Evolutionary conservation across 2,113 vertebrate species (phyloP).

Genomic region (Spea multiplicata): DNA sequence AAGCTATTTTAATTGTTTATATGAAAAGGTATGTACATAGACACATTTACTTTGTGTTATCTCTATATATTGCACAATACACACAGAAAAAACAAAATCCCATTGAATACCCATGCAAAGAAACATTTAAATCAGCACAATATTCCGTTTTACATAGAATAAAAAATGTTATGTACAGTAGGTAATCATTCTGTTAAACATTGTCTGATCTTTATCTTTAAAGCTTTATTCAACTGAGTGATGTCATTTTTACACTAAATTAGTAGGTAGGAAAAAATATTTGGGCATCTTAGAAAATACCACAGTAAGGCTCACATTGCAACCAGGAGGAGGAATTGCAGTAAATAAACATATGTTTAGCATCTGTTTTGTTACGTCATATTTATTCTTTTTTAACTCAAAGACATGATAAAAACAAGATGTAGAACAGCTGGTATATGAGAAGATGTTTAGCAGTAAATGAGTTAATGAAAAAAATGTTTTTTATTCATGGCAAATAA

Average conservation of each 20-base stretch:
- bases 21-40: background rate
- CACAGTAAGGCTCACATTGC: background rate
- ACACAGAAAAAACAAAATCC: conserved; percentile 22
- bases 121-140: conserved; percentile 21
- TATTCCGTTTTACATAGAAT: too few relatives aligned
- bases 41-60: conserved; percentile 12
- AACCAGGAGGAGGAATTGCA: background rate
- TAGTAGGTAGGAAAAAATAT: background rate
- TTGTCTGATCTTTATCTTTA: too few relatives aligned
- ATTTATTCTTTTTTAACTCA: too few relatives aligned
- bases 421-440: too few relatives aligned
- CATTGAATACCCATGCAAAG: conserved; percentile 17
- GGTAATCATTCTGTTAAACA: too few relatives aligned
- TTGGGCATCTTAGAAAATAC: too few relatives aligned
- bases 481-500: too few relatives aligned
- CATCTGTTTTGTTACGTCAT: conserved; percentile 10
- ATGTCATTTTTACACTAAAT: conserved; percentile 12
- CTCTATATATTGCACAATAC: background rate
- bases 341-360: conserved; percentile 4
- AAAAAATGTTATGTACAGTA: too few relatives aligned
- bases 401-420: too few relatives aligned
- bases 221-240: background rate
- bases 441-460: too few relatives aligned
- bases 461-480: too few relatives aligned
- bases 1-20: conserved; percentile 17